Percentiles rank a stretch among this genome's conserved stretches.
These are phyloP conservation scores for Pholis gunnellus DNA, from an alignment of 2,113 vertebrate species.

Conservation along the genomic window DNA sequence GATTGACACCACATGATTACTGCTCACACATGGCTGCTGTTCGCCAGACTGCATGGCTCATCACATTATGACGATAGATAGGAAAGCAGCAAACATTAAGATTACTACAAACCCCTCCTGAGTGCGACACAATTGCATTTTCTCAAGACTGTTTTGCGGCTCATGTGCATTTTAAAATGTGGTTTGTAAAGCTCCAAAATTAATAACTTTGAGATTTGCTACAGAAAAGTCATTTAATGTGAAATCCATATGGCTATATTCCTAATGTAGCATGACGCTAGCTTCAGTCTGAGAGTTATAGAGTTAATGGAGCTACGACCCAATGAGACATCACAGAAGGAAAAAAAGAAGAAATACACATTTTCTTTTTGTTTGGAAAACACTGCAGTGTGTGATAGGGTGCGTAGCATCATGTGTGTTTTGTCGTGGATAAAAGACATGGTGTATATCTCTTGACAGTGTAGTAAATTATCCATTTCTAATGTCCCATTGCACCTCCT, in stretches of 20 bases:
- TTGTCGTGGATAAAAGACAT: slow-evolving; percentile 44
- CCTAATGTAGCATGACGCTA: slow-evolving; percentile 71
- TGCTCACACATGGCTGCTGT: slow-evolving; percentile 67
- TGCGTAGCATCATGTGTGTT: slow-evolving; percentile 36
- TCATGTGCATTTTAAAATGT: slow-evolving; percentile 5
- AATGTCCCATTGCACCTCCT: slow-evolving; percentile 60
- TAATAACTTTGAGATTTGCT: slow-evolving; percentile 35
- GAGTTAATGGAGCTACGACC: slow-evolving; percentile 69
- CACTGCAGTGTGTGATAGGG: slow-evolving; percentile 2
- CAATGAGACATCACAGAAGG: slow-evolving; percentile 54
- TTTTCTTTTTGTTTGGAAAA: slow-evolving; percentile 36
- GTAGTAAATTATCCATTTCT: slow-evolving; percentile 74
- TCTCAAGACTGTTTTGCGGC: not conserved
- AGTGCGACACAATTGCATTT: not conserved
- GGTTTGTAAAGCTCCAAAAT: slow-evolving; percentile 12
- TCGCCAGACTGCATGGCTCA: slow-evolving; percentile 55
- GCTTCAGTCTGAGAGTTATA: slow-evolving; percentile 58
- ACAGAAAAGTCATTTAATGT: slow-evolving; percentile 61
- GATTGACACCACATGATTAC: slow-evolving; percentile 77
- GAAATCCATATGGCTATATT: slow-evolving; percentile 68
- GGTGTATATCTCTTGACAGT: slow-evolving; percentile 53
- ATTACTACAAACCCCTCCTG: slow-evolving; percentile 4
- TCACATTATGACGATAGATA: slow-evolving; percentile 48
- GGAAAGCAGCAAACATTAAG: slow-evolving; percentile 17
- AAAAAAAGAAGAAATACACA: slow-evolving; percentile 7